A percentile compares a stretch with the other conserved stretches of the same genome.
Conservation (phyloP, 2,113 vertebrate genomes). For the Okapia johnstoni region DNA sequence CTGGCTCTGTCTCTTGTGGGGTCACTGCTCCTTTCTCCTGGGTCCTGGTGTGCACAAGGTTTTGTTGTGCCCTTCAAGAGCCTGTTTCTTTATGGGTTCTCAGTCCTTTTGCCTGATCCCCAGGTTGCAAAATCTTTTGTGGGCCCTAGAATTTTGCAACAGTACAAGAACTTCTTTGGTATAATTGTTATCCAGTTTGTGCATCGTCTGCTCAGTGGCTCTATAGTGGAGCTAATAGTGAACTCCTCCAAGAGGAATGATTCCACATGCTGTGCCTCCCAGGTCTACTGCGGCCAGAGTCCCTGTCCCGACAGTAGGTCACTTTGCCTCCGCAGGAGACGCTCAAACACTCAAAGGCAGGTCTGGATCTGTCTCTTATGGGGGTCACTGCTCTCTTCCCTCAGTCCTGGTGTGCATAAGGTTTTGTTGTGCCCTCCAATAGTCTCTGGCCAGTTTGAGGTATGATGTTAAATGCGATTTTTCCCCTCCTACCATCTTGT, state of each 20-base stretch:
- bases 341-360: neutral
- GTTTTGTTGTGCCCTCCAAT: neutral
- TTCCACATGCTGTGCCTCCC: fast-evolving
- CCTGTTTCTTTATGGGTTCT: neutral
- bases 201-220: neutral
- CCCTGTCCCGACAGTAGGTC: neutral
- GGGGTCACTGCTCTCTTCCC: neutral
- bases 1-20: neutral
- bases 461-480: neutral
- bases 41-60: neutral
- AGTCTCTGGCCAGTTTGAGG: neutral
- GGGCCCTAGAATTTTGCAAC: neutral
- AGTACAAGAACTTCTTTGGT: neutral
- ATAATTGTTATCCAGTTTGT: neutral
- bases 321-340: neutral
- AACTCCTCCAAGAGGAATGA: neutral
- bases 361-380: neutral
- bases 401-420: neutral
- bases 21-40: neutral
- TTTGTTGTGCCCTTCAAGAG: neutral
- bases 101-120: neutral
- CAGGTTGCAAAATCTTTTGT: neutral
- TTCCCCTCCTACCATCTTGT: neutral
- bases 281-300: neutral
- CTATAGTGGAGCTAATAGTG: neutral